Conservation (phyloP, 2,888 invertebrate genomes). For the Orchestes rusci region DNA sequence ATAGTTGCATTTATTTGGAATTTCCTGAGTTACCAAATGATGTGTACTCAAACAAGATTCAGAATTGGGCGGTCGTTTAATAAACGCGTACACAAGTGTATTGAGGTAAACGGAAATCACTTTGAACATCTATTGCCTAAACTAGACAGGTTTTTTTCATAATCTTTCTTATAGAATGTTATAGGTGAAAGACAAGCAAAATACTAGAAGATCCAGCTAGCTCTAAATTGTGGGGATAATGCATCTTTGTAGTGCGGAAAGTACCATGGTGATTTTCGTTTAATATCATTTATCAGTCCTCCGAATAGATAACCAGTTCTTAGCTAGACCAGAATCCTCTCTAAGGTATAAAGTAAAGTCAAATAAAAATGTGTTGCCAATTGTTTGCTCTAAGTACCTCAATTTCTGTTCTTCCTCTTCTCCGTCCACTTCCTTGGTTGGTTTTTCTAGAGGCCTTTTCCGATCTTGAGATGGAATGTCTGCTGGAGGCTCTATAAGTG, state of each 20-base stretch:
- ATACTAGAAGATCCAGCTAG: slow-evolving; percentile 95
- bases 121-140: too few relatives aligned
- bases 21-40: too few relatives aligned
- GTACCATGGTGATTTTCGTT: slow-evolving; percentile 86
- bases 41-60: too few relatives aligned
- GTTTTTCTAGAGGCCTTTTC: slow-evolving; percentile 74
- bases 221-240: slow-evolving; percentile 84
- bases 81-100: too few relatives aligned
- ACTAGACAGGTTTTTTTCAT: too few relatives aligned
- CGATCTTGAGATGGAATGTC: slow-evolving; percentile 84
- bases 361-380: background rate
- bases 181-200: slow-evolving; percentile 97
- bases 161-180: too few relatives aligned
- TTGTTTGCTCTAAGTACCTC: slow-evolving; percentile 55
- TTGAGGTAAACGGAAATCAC: too few relatives aligned
- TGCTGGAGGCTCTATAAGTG: slow-evolving; percentile 89
- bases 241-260: slow-evolving; percentile 90
- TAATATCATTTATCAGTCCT: slow-evolving; percentile 85
- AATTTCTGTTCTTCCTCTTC: slow-evolving; percentile 77
- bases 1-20: too few relatives aligned
- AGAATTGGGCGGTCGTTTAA: too few relatives aligned
- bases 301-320: slow-evolving; percentile 83
- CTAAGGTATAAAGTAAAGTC: slow-evolving; percentile 1
- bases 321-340: slow-evolving; percentile 78
- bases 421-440: slow-evolving; percentile 65